Conservation (phyloP, 2,113 vertebrate genomes). For the Hippotragus niger region DNA sequence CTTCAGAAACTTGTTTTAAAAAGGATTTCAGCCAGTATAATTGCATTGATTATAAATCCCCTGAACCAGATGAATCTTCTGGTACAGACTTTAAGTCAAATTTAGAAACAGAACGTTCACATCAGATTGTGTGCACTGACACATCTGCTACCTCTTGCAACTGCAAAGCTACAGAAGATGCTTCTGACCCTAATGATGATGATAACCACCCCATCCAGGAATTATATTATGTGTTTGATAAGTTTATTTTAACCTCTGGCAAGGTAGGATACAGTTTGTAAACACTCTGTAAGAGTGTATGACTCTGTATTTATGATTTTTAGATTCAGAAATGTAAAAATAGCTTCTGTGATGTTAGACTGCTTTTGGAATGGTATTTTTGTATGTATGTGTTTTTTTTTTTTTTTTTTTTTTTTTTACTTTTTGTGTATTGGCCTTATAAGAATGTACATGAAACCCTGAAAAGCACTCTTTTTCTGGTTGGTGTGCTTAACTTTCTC, state of each 20-base stretch:
- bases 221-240: conserved; percentile 94
- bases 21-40: conserved; percentile 71
- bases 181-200: conserved; percentile 76
- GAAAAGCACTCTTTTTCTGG: not conserved
- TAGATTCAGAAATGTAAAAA: conserved; percentile 34
- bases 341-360: not conserved
- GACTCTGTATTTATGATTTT: not conserved
- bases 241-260: conserved; percentile 96
- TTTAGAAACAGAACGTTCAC: conserved; percentile 65
- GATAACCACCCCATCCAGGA: conserved; percentile 82
- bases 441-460: not conserved
- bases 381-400: not conserved
- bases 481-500: conserved; percentile 11
- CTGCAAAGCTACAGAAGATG: conserved; percentile 78
- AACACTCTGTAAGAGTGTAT: conserved; percentile 25
- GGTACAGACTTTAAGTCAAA: conserved; percentile 73
- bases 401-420: not conserved
- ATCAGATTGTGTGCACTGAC: conserved; percentile 64
- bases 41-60: conserved; percentile 71
- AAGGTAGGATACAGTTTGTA: conserved; percentile 86
- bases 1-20: conserved; percentile 63
- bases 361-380: conserved; percentile 36
- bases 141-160: conserved; percentile 85
- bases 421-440: conserved; percentile 28
- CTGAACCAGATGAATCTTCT: conserved; percentile 73